These are phyloP conservation scores for Caenorhabditis panamensis DNA, from an alignment of 2,888 invertebrate species.

Conservation along the genomic window DNA sequence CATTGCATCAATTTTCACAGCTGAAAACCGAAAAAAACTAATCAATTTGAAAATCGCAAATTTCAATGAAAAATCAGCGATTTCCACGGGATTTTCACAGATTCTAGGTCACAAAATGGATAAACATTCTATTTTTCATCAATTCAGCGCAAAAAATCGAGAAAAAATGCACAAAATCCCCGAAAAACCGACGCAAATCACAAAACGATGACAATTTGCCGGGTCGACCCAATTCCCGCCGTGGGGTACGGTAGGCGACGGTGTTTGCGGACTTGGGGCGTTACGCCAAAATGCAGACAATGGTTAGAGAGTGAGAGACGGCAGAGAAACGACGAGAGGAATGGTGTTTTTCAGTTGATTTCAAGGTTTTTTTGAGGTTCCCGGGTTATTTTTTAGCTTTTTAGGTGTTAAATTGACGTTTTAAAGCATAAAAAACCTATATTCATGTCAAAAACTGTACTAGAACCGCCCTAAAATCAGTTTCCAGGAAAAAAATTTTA, in stretches of 20 bases:
- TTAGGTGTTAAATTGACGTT: background rate
- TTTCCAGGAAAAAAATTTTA: background rate
- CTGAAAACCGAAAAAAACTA: background rate
- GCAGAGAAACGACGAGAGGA: background rate
- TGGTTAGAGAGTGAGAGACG: background rate
- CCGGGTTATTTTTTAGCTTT: background rate
- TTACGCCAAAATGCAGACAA: slow-evolving; percentile 39
- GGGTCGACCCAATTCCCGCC: slow-evolving; percentile 38
- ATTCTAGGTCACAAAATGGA: too few relatives aligned
- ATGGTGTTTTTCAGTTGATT: background rate
- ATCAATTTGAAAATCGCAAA: background rate
- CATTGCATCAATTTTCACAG: background rate
- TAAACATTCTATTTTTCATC: background rate
- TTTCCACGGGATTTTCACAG: too few relatives aligned
- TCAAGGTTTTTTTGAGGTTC: background rate
- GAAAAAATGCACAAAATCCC: background rate
- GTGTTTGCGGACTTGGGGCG: slow-evolving; percentile 42
- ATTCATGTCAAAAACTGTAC: too few relatives aligned
- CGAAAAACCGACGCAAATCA: background rate
- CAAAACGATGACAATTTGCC: slow-evolving; percentile 17
- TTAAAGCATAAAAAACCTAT: background rate
- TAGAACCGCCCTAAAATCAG: too few relatives aligned
- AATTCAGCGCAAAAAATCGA: background rate
- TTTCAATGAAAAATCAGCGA: too few relatives aligned
- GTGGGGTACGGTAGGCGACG: slow-evolving; percentile 19